phyloP scores from a whole-genome alignment of 2,113 vertebrate genomes.

The Chascanopsetta lugubris region DNA sequence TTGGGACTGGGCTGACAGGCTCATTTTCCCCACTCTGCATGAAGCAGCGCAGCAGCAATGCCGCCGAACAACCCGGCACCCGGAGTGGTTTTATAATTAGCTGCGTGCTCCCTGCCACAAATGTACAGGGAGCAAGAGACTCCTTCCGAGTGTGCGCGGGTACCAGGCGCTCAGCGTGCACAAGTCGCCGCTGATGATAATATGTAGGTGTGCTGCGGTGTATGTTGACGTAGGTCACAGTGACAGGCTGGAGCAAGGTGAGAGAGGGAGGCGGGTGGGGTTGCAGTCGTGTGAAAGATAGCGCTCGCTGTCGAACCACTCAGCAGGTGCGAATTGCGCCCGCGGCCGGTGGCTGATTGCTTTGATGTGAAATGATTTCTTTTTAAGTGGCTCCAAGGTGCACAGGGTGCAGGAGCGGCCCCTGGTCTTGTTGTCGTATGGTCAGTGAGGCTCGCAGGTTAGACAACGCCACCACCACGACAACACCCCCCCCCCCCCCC shows the following conservation, averaged over 20 bases:
- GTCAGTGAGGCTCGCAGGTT: conserved; percentile 28
- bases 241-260: conserved; percentile 33
- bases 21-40: conserved; percentile 77
- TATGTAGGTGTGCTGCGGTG: conserved; percentile 45
- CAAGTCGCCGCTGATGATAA: conserved; percentile 48
- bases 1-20: conserved; percentile 76
- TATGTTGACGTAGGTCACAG: conserved; percentile 35
- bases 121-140: conserved; percentile 54
- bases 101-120: conserved; percentile 67
- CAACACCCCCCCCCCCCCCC: conserved; percentile 1
- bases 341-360: conserved; percentile 74
- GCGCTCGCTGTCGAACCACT: conserved; percentile 56
- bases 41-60: conserved; percentile 64
- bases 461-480: conserved; percentile 8
- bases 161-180: conserved; percentile 40
- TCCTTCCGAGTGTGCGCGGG: conserved; percentile 40
- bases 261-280: conserved; percentile 29
- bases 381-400: conserved; percentile 61
- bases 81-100: conserved; percentile 81
- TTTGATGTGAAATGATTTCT: conserved; percentile 79
- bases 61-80: conserved; percentile 58
- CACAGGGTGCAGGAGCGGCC: conserved; percentile 45
- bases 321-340: conserved; percentile 77
- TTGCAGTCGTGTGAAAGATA: conserved; percentile 26
- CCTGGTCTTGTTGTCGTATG: conserved; percentile 39